Base-by-base conservation (phyloP, 2,888 invertebrate genomes). In the Leptothorax acervorum region DNA sequence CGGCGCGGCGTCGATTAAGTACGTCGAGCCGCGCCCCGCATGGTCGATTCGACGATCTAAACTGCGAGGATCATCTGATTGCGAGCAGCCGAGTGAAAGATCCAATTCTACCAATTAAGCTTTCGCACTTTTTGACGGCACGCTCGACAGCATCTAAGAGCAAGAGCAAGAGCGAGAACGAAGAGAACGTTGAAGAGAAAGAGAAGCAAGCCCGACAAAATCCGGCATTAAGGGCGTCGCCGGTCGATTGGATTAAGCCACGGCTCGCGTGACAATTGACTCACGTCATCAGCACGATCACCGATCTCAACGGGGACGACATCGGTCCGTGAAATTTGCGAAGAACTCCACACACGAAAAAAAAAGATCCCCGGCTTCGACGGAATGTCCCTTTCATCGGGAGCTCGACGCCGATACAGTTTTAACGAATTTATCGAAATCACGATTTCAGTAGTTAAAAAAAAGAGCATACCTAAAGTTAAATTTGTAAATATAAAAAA, bases 31-130 rank as follows among this genome's bases (percentile, higher is more conserved):
- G 70, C 82, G 73, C 74, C 85, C 48, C 62, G 63, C 81, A 73
- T 70, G 65, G 66, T 55, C 73, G 71, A 85, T 89, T 85, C 87
- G 82, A 75, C 84, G 84, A 84, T 82, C 86, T 87, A 83, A 90
- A 87, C 88, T 85, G 89, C 87, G 85, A 85, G 90, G 89, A 90
- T 90, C 91, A 90, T 90, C 88, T 93, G 93, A 94, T 94, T 94
- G 94, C 93, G 92, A 90, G 91, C 92, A 91, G 88, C 91, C 90
- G 87, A 91, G 92, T 92, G 93, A 89, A 90, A 92, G 91, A 93
- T 92, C 92, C 93, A 93, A 94, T 94, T 94, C 92, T 90, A 89
- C 91, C 93, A 93, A 94, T 95, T 94, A 94, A 94, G 94, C 94
- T 94, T 94, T 94, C 94, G 94, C 94, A 94, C 79, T 81, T 81